Percentiles rank a stretch among this genome's conserved stretches.
phyloP scores from a whole-genome alignment of 2,113 vertebrate species.

The Pelobates fuscus region DNA sequence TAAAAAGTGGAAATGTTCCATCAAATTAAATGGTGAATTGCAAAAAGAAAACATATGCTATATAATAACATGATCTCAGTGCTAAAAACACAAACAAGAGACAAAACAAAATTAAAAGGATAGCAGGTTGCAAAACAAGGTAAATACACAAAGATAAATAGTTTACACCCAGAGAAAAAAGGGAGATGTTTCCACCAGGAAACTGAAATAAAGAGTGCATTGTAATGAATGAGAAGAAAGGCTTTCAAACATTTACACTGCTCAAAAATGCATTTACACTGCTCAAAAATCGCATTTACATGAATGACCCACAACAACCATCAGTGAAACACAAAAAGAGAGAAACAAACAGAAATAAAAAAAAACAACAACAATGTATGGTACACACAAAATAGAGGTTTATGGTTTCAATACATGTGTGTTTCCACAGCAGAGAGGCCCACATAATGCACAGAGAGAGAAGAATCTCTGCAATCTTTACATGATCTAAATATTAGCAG shows the following conservation, averaged over 20 bases:
- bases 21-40: slow-evolving; percentile 10
- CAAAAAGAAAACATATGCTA: slow-evolving; percentile 28
- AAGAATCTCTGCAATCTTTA: too few species aligned
- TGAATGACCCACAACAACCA: too few species aligned
- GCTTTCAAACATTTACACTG: neutral
- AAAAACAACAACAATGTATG: too few species aligned
- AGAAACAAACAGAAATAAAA: too few species aligned
- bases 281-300: too few species aligned
- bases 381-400: too few species aligned
- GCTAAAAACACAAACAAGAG: slow-evolving; percentile 9
- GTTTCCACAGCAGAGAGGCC: too few species aligned
- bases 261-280: too few species aligned
- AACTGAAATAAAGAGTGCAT: neutral
- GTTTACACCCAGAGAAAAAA: neutral
- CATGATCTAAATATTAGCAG: too few species aligned
- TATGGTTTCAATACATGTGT: too few species aligned
- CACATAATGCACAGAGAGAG: too few species aligned
- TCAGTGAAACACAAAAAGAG: too few species aligned
- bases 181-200: neutral
- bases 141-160: slow-evolving; percentile 17
- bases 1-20: neutral
- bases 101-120: slow-evolving; percentile 1
- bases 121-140: neutral
- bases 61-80: slow-evolving; percentile 23
- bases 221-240: neutral